Evolutionary conservation across 1,140 invertebrate species (phyloP), one percentile per base, ranked within the genome.

Genomic region (Proctacanthus coquilletti): DNA sequence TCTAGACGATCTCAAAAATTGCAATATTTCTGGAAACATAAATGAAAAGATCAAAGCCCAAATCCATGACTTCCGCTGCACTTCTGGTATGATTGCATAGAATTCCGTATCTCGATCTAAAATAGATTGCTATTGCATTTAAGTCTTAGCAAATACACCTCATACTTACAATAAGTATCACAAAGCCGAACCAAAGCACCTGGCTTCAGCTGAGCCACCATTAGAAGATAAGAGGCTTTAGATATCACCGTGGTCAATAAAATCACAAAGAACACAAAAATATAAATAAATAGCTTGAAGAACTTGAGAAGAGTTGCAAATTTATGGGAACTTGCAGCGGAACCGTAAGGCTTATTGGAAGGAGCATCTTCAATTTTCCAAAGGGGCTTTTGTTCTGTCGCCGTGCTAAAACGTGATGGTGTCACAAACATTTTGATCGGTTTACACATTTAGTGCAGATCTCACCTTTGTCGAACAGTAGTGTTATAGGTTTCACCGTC

Each of bases 21-120:
- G 81, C 18, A 88, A 83, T 13, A 91, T 61, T 61, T 94, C 87
- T 0, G 88, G 88, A 11, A 86, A 74, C 2, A 81, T 69, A 49
- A 84, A 89, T 4, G 79, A 78, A 45, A 88, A 80, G 37, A 91
- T 66, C 21, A 94, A 64, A 43, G 80, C 83, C 88, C 88, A 94
- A 50, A 85, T 83, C 87, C 87, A 94, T 5, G 77, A 80, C 40
- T 89, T 77, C 44, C 82, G 69, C 58, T 92, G 84, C 41, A 75
- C 71, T 36, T 80, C 74, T 6, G 83, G 77, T 40, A 85, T 60
- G 38, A 66, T 70, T 0, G 77, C 77, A 46, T 75, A 63, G 50
- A 78, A 84, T 55, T 79, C 71, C 52, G 77, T 80, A 50, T 83
- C 78, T 48, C 79, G 71, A 53, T 74, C 80, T 83, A 53, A 17